Percentiles rank a stretch among this genome's conserved stretches.
Conservation (phyloP, 1,140 invertebrate genomes). For the Zophobas atratus region DNA sequence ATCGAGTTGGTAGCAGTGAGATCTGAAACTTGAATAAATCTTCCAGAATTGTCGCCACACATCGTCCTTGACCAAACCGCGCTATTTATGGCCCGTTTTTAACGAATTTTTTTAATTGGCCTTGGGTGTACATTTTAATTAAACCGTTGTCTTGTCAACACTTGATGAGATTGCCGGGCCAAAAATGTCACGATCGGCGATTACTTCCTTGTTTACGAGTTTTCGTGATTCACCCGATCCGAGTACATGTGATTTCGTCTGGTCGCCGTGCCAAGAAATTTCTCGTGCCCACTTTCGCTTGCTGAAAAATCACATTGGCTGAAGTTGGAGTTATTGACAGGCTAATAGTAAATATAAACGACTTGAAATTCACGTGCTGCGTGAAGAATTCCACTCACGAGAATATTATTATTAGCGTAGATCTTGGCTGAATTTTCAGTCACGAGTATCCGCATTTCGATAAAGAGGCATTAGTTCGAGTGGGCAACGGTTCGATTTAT, state of each 20-base stretch:
- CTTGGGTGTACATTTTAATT: slow-evolving; percentile 27
- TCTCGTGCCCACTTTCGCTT: slow-evolving; percentile 36
- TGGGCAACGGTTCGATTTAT: slow-evolving; percentile 8
- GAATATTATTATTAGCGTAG: slow-evolving; percentile 25
- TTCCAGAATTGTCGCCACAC: slow-evolving; percentile 23
- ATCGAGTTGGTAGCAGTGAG: slow-evolving; percentile 29
- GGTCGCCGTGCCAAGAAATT: slow-evolving; percentile 9
- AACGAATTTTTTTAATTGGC: slow-evolving; percentile 26
- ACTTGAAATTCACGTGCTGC: slow-evolving; percentile 35
- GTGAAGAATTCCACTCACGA: slow-evolving; percentile 34
- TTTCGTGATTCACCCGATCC: slow-evolving; percentile 27
- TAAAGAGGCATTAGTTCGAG: not conserved
- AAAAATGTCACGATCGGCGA: slow-evolving; percentile 15
- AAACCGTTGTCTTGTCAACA: slow-evolving; percentile 17
- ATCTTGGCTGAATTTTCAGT: slow-evolving; percentile 27
- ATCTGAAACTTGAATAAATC: slow-evolving; percentile 33
- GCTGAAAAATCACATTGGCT: not conserved
- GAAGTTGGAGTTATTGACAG: slow-evolving; percentile 24
- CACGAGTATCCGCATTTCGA: slow-evolving; percentile 29
- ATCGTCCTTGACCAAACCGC: not conserved
- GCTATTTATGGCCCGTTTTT: slow-evolving; percentile 25
- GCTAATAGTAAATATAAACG: not conserved
- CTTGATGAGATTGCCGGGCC: slow-evolving; percentile 35
- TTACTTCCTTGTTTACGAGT: slow-evolving; percentile 19
- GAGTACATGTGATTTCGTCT: slow-evolving; percentile 21